These are phyloP conservation scores for Oryzias woworae DNA, from an alignment of 2,113 vertebrate species.

Conservation along the genomic window DNA sequence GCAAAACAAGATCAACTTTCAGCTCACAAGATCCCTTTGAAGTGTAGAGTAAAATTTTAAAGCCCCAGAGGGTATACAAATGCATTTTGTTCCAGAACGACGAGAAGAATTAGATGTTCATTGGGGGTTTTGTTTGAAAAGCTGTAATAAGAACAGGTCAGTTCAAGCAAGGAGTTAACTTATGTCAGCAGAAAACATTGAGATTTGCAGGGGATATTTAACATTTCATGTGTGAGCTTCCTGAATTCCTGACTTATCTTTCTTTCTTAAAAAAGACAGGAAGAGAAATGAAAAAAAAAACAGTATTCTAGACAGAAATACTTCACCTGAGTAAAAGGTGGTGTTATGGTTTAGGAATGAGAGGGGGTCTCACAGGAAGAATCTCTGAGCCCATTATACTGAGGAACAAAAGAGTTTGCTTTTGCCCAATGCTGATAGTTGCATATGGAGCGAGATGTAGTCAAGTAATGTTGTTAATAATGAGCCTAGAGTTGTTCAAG, in stretches of 20 bases:
- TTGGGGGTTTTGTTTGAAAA: constrained; percentile 15
- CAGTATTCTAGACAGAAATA: constrained; percentile 13
- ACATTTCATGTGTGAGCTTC: constrained; percentile 52
- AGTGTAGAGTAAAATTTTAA: constrained; percentile 40
- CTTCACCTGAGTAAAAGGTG: constrained; percentile 36
- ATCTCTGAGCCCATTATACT: constrained; percentile 26
- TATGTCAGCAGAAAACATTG: constrained; percentile 9
- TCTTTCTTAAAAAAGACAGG: constrained; percentile 11
- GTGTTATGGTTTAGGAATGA: constrained; percentile 19
- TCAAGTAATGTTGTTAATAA: no score
- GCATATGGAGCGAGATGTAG: no score
- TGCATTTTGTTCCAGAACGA: constrained; percentile 28
- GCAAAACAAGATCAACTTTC: constrained; percentile 61
- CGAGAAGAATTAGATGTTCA: constrained; percentile 44
- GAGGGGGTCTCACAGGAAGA: constrained; percentile 15
- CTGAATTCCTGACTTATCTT: constrained; percentile 30
- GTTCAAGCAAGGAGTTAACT: constrained; percentile 24
- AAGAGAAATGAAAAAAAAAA: constrained; percentile 45
- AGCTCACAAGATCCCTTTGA: constrained; percentile 61
- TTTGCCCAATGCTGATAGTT: constrained; percentile 14
- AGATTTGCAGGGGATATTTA: constrained; percentile 59
- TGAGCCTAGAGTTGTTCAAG: no score
- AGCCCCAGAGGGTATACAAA: background rate
- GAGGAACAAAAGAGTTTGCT: constrained; percentile 37
- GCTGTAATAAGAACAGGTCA: constrained; percentile 29